Percentiles rank a stretch among this genome's conserved stretches.
Conservation (phyloP, 2,797 vertebrate genomes). For the Pangasius mekongensis region DNA sequence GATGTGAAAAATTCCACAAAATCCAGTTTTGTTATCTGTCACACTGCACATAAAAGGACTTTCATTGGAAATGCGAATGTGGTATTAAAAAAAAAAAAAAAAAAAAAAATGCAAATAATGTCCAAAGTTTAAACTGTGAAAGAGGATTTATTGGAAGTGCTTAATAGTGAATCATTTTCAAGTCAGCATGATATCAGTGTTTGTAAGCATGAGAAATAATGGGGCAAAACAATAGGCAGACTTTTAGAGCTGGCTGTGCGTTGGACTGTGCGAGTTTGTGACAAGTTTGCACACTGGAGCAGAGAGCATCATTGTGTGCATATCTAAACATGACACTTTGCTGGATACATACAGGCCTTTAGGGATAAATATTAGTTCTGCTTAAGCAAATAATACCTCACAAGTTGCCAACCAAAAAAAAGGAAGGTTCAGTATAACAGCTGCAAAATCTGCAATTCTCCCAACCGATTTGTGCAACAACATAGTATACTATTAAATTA, state of each 20-base stretch:
- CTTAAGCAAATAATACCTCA: constrained; percentile 64
- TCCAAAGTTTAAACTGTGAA: not conserved
- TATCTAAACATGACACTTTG: constrained; percentile 61
- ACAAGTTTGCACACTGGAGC: constrained; percentile 40
- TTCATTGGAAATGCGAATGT: not conserved
- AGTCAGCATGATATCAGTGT: not conserved
- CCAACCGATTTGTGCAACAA: constrained; percentile 43
- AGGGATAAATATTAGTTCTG: constrained; percentile 65
- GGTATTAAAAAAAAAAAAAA: not conserved
- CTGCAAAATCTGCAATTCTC: constrained; percentile 47
- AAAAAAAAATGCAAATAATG: not conserved
- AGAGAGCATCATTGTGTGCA: constrained; percentile 44
- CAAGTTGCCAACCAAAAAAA: constrained; percentile 54
- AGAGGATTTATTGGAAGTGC: not conserved
- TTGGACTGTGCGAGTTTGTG: constrained; percentile 27
- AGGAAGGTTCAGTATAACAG: constrained; percentile 51
- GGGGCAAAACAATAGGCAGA: constrained; percentile 38
- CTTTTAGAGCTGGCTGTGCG: constrained; percentile 41
- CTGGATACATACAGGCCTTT: constrained; percentile 54
- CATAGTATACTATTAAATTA: constrained; percentile 34
- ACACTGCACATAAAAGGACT: not conserved
- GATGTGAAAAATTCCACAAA: not conserved
- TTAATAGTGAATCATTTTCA: constrained; percentile 15
- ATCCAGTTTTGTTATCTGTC: not conserved
- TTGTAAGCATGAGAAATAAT: constrained; percentile 27